Conservation (phyloP, 2,113 vertebrate species). For the Amphiprion percula region DNA sequence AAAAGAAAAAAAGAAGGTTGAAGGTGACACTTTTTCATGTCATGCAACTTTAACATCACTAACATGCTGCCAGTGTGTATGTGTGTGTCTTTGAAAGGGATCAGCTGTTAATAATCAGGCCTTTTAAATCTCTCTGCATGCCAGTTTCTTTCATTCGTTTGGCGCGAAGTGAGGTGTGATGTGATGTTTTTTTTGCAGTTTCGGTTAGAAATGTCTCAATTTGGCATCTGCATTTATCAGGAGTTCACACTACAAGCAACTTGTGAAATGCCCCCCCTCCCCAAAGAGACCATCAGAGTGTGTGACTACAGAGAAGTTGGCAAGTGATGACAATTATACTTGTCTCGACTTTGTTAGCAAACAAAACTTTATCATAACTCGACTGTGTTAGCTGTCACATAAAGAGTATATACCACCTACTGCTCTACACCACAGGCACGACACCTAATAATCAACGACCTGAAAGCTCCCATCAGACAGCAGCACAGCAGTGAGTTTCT, state of each 20-base stretch:
- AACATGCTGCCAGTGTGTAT: background rate
- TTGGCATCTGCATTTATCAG: background rate
- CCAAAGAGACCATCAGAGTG: background rate
- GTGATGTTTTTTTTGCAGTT: background rate
- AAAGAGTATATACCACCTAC: conserved; percentile 21
- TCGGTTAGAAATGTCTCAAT: background rate
- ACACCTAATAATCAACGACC: conserved; percentile 51
- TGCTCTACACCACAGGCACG: conserved; percentile 41
- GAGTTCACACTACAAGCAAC: background rate
- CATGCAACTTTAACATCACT: background rate
- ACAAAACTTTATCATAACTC: conserved; percentile 39
- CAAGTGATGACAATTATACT: background rate
- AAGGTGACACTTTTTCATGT: conserved; percentile 4
- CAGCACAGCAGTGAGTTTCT: conserved; percentile 33
- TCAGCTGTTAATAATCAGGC: background rate
- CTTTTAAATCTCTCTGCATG: conserved; percentile 1
- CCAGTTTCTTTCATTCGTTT: background rate
- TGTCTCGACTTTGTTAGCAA: conserved; percentile 33
- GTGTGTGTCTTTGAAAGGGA: background rate
- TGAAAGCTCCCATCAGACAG: conserved; percentile 53
- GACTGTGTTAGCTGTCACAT: background rate
- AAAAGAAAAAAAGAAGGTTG: background rate
- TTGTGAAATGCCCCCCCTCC: background rate
- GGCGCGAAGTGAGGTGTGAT: conserved; percentile 1
- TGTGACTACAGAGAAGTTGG: background rate